Conservation (phyloP, 2,113 vertebrate species). For the Aramus guarauna region DNA sequence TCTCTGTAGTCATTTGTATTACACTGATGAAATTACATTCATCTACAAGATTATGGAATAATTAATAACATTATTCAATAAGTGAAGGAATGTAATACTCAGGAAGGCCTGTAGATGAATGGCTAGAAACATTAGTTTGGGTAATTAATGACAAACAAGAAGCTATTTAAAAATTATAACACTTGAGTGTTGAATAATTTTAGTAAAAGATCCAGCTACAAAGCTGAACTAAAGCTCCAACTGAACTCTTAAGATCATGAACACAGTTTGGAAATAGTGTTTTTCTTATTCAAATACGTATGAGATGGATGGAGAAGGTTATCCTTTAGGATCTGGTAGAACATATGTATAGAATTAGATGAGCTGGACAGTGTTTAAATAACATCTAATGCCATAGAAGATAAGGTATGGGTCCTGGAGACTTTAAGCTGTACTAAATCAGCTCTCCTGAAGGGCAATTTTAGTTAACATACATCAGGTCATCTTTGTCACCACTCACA, state of each 20-base stretch:
- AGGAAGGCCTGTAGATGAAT: background rate
- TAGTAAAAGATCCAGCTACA: background rate
- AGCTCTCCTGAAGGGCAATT: background rate
- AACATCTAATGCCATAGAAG: background rate
- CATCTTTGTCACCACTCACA: fast-evolving
- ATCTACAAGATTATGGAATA: background rate
- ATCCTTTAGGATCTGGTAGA: background rate
- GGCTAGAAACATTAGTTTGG: background rate
- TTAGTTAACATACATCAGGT: background rate
- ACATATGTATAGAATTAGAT: background rate
- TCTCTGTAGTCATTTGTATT: background rate
- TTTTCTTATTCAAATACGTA: background rate
- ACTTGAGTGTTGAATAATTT: background rate
- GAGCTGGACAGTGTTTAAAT: background rate
- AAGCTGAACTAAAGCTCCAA: background rate
- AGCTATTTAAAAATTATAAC: background rate
- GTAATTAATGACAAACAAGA: background rate
- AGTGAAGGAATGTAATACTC: background rate
- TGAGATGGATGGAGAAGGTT: background rate
- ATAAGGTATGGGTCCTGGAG: fast-evolving
- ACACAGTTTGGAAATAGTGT: background rate
- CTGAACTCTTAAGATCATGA: background rate
- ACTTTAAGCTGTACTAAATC: background rate
- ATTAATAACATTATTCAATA: background rate
- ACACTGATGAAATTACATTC: background rate